Conservation (phyloP, 2,888 invertebrate genomes). For the Lithodes maja region DNA sequence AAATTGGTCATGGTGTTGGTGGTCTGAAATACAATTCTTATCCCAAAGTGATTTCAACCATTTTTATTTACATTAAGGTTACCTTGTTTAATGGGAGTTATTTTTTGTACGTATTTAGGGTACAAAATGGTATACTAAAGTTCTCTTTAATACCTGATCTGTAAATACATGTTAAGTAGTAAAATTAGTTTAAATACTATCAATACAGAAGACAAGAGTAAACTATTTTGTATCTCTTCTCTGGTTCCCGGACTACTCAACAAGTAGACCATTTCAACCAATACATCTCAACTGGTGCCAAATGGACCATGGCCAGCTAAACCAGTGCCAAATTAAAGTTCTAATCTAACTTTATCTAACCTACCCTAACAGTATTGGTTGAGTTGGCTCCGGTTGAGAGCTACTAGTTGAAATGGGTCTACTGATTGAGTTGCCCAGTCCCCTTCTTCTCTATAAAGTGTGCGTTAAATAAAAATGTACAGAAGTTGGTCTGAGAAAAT, state of each 20-base stretch:
- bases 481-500: constrained; percentile 54
- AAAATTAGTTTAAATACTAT: constrained; percentile 64
- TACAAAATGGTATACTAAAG: constrained; percentile 60
- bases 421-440: too few relatives aligned
- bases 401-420: too few relatives aligned
- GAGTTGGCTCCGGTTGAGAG: too few relatives aligned
- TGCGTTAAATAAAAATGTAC: constrained; percentile 49
- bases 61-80: constrained; percentile 21
- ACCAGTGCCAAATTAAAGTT: too few relatives aligned
- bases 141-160: constrained; percentile 53
- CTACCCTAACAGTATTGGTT: too few relatives aligned
- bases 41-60: constrained; percentile 3
- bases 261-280: too few relatives aligned
- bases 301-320: too few relatives aligned
- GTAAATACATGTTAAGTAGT: constrained; percentile 64
- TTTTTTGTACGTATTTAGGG: constrained; percentile 51
- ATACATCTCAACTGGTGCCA: too few relatives aligned
- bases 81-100: constrained; percentile 27
- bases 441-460: constrained; percentile 31
- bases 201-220: constrained; percentile 42
- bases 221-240: constrained; percentile 45
- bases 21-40: not conserved
- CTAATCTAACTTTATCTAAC: too few relatives aligned
- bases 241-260: too few relatives aligned
- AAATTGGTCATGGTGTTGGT: not conserved